Base-by-base conservation (phyloP, 2,113 vertebrate species). In the Ramphastos sulfuratus region DNA sequence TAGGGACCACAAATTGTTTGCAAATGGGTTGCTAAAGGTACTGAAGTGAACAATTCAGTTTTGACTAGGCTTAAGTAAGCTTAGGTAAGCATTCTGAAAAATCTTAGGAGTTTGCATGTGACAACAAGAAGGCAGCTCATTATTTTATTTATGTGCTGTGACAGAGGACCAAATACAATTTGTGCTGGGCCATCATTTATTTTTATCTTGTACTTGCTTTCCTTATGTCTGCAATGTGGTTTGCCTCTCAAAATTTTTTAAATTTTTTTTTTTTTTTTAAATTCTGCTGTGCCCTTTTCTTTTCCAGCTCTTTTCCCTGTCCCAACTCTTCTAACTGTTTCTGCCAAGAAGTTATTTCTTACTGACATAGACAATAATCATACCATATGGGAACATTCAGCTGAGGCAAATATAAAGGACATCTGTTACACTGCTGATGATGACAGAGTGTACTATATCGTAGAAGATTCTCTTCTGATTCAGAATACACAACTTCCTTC, bases 231-330 rank as follows among this genome's bases (percentile, higher is more conserved):
- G 64, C n/a, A 81, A 80, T n/a, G 1, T 56, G 56, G 17, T 56
- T 56, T 30, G 55, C 30, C 16, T 31, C 30, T 39, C 37, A 39
- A 39, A 39, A 39, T 11, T 39, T 39, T 39, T 11, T 11, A 39
- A 39, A 7, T 54, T 13, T 54, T 56, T 28, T 30, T 25, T 54
- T 54, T 54, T 54, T 10, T 12, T n/a, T n/a, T n/a, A n/a, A n/a
- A 12, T 87, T 63, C 52, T 87, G 31, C 33, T 92, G 12, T 80
- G 74, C 3, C 7, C 18, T 93, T 94, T 97, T 24, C 31, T n/a
- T 97, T 46, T 96, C 17, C 94, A 98, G 98, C 97, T 78, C 42
- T 97, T 92, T 96, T 87, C 21, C 94, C 97, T 79, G 77, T 95
- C 89, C 97, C 97, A 87, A 55, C 73, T 73, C 93, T 98, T 54